These are phyloP conservation scores for Mythimna impura DNA, from an alignment of 2,888 invertebrate genomes.

Conservation along the genomic window DNA sequence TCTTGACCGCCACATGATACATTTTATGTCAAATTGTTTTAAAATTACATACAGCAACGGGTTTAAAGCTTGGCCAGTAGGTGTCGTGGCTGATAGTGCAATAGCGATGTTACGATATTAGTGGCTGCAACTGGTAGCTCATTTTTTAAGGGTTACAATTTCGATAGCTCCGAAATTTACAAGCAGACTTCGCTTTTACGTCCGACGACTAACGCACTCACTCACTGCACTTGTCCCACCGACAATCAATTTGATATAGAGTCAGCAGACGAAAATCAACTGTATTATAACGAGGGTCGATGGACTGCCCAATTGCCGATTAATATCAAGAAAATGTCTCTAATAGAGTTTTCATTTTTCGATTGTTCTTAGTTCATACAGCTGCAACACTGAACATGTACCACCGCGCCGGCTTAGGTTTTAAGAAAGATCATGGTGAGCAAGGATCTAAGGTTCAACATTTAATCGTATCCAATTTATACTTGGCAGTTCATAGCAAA, in stretches of 20 bases:
- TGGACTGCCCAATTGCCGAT: neutral
- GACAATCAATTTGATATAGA: neutral
- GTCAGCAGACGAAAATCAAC: neutral
- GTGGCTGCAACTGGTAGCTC: slow-evolving; percentile 1
- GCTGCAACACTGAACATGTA: neutral
- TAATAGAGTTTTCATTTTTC: neutral
- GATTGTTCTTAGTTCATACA: neutral
- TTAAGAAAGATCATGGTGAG: neutral
- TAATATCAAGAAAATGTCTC: neutral
- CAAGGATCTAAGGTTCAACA: neutral
- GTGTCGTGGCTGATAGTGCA: neutral
- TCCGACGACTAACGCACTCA: neutral
- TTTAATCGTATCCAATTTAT: neutral
- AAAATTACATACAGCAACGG: neutral
- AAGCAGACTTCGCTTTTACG: slow-evolving; percentile 29
- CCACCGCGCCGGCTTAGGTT: neutral
- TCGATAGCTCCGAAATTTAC: slow-evolving; percentile 5
- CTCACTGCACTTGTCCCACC: neutral
- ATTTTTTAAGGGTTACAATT: slow-evolving; percentile 1
- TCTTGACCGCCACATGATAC: neutral
- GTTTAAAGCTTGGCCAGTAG: neutral
- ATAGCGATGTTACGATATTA: neutral
- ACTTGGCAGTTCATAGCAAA: neutral
- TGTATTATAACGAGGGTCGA: neutral
- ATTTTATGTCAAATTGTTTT: neutral